These are phyloP conservation scores for Halcyon malimbica DNA, from an alignment of 2,113 vertebrate genomes.

Conservation along the genomic window DNA sequence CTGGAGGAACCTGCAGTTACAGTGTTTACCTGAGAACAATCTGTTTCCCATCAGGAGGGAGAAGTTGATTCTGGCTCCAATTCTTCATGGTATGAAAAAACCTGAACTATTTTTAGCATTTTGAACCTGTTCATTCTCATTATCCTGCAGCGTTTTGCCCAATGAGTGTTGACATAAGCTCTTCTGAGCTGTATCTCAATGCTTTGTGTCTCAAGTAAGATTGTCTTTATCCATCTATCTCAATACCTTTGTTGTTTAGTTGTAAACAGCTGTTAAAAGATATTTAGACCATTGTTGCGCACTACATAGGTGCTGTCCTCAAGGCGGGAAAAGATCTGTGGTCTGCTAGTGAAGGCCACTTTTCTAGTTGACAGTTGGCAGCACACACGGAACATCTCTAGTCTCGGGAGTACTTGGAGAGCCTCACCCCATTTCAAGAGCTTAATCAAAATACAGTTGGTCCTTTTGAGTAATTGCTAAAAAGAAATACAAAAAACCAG, in stretches of 20 bases:
- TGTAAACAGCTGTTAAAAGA: background rate
- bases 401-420: background rate
- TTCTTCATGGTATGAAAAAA: background rate
- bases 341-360: background rate
- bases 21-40: background rate
- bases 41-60: background rate
- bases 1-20: background rate
- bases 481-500: background rate
- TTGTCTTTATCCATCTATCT: slow-evolving; percentile 30
- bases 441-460: background rate
- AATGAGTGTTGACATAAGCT: slow-evolving; percentile 23
- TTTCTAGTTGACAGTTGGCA: background rate
- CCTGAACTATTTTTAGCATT: slow-evolving; percentile 20
- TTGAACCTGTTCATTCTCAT: slow-evolving; percentile 29
- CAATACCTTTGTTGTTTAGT: slow-evolving; percentile 17
- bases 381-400: background rate
- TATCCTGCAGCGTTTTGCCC: slow-evolving; percentile 25
- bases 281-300: background rate
- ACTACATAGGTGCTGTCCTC: background rate
- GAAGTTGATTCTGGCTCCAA: background rate
- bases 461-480: background rate
- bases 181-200: background rate
- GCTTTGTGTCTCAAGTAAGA: slow-evolving; percentile 8
- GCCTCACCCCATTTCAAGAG: background rate
- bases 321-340: background rate